A percentile compares a stretch with the other conserved stretches of the same genome.
Evolutionary conservation across 2,113 vertebrate species (phyloP).

Genomic region (Brachypteracias leptosomus): DNA sequence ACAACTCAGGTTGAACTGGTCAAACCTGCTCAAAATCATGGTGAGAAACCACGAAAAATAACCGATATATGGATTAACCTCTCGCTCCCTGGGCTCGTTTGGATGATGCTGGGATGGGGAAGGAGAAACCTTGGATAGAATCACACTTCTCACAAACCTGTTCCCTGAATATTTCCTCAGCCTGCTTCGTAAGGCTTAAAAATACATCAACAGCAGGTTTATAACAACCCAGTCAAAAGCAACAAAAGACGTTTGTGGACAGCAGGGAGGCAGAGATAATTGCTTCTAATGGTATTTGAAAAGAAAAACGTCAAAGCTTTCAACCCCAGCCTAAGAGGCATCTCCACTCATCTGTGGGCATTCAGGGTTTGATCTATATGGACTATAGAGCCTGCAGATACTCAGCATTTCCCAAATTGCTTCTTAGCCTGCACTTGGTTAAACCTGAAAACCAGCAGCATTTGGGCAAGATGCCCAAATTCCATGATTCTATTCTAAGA

Average conservation of each 20-base stretch:
- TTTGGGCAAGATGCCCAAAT: no score
- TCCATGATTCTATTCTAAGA: no score
- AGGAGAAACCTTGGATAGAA: neutral
- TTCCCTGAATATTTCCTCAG: neutral
- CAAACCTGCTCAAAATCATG: neutral
- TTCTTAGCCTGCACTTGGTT: neutral
- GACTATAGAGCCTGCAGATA: accelerated
- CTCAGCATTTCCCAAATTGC: neutral
- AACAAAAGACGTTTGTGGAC: neutral
- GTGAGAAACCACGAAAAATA: no score
- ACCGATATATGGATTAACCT: no score
- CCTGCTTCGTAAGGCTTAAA: neutral
- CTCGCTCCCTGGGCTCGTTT: neutral
- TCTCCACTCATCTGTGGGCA: neutral
- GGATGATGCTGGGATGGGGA: neutral
- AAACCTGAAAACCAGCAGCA: neutral
- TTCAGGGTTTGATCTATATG: neutral
- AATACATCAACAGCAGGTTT: neutral
- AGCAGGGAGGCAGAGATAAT: neutral
- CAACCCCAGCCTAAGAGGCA: neutral
- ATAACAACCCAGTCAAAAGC: neutral
- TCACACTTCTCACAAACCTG: neutral
- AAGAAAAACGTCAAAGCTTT: neutral
- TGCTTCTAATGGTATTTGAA: neutral
- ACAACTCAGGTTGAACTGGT: neutral